Percentiles rank a stretch among this genome's conserved stretches.
phyloP scores from a whole-genome alignment of 2,888 invertebrate genomes.

The Caenorhabditis macrosperma region DNA sequence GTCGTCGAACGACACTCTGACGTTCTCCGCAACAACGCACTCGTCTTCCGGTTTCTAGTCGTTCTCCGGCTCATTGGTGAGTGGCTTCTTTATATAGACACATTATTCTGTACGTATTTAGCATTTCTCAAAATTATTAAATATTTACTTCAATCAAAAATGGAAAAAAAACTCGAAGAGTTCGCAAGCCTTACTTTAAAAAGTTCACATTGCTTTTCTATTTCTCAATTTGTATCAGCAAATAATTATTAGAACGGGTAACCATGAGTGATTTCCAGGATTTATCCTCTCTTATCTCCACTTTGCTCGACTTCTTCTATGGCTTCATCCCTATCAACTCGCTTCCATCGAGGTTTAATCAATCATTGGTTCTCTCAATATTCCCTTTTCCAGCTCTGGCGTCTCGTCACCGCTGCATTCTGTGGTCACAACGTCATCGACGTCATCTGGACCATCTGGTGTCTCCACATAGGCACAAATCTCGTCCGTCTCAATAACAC shows the following conservation, averaged over 20 bases:
- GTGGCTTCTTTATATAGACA: conserved; percentile 16
- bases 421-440: conserved; percentile 76
- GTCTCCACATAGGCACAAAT: conserved; percentile 63
- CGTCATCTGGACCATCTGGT: conserved; percentile 68
- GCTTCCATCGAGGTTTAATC: conserved; percentile 63
- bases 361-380: not conserved
- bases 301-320: conserved; percentile 57
- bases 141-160: too few species aligned
- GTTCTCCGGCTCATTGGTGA: conserved; percentile 58
- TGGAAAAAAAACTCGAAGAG: too few species aligned
- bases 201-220: not conserved
- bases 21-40: conserved; percentile 64
- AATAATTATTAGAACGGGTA: not conserved
- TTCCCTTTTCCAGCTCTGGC: conserved; percentile 66
- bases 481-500: conserved; percentile 64
- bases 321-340: conserved; percentile 63
- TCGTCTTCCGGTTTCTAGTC: conserved; percentile 62
- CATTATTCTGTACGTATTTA: too few species aligned
- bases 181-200: too few species aligned
- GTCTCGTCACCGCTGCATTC: conserved; percentile 70
- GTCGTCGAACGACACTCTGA: conserved; percentile 67
- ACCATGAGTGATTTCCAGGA: conserved; percentile 32
- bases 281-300: conserved; percentile 55
- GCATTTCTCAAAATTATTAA: too few species aligned
- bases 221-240: not conserved